Percentiles rank a stretch among this genome's conserved stretches.
These are phyloP conservation scores for Leucania comma DNA, from an alignment of 2,888 invertebrate genomes.

Conservation along the genomic window DNA sequence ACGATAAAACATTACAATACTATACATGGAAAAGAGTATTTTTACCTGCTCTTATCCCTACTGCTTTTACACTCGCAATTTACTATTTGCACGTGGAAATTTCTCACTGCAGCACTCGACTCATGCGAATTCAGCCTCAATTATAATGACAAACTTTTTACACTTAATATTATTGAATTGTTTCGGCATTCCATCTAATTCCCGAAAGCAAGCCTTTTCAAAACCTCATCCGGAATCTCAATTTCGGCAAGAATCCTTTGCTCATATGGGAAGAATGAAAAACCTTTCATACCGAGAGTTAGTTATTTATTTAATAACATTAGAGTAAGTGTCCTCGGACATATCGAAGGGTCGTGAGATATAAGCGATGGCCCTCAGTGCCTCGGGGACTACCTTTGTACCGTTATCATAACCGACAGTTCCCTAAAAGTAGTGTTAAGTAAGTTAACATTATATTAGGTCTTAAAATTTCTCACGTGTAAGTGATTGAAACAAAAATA, in stretches of 20 bases:
- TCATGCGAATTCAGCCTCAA: no score
- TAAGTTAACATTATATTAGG: slow-evolving; percentile 6
- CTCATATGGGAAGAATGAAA: background rate
- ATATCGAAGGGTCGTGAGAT: slow-evolving; percentile 21
- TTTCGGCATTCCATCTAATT: background rate
- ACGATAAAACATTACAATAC: slow-evolving; percentile 8
- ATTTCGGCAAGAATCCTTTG: slow-evolving; percentile 27
- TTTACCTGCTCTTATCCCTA: no score
- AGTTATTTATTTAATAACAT: slow-evolving; percentile 45
- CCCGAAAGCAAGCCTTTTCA: background rate
- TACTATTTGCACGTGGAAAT: no score
- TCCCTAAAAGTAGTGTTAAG: slow-evolving; percentile 17
- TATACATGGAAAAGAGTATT: background rate
- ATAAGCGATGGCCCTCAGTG: slow-evolving; percentile 14
- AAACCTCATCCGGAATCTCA: slow-evolving; percentile 10
- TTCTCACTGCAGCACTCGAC: no score
- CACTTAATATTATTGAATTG: no score
- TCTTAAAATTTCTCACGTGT: no score
- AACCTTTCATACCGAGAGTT: slow-evolving; percentile 1
- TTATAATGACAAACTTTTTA: no score
- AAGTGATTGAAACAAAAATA: no score
- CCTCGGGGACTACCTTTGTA: slow-evolving; percentile 28
- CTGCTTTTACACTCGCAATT: no score
- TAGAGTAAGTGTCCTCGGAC: slow-evolving; percentile 24
- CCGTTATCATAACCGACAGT: slow-evolving; percentile 32